Evolutionary conservation across 2,888 invertebrate genomes (phyloP), one percentile per base, ranked within the genome.

Genomic region (Polylopha cassiicola): DNA sequence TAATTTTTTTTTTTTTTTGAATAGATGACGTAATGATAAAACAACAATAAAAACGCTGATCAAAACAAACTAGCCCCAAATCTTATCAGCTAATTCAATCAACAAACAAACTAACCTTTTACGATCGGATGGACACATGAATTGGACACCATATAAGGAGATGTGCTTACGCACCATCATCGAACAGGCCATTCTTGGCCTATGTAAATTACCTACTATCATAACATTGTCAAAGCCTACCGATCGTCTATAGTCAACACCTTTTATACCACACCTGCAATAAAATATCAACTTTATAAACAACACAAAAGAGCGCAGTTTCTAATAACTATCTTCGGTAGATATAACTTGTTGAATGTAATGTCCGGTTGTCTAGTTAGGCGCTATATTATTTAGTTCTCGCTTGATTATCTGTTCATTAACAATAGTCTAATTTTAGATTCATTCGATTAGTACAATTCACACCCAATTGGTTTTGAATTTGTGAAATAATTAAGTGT

Each of bases 191-290:
- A 51, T 57, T 49, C 48, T 38, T 53, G 61, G 65, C 56, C 45
- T 44, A 55, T 65, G 68, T 72, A 69, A 73, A 73, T 69, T 65
- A 59, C n/a, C n/a, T n/a, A n/a, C 58, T 66, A 61, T 64, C 62
- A 64, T 58, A 67, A 68, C 58, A 64, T 61, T 47, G 44, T 42
- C 54, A 61, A 47, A 49, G 50, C 45, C 41, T 42, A 44, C 47
- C 37, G 21, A 20, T 11, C 20, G 18, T 37, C 39, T 32, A 37
- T 26, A 20, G 28, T 32, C 26, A 10, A 11, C 11, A 21, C 33
- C 43, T 41, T 28, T 13, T 20, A 27, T n/a, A 34, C 21, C 5
- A n/a, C 17, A 6, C 16, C 9, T 11, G 5, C 42, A 42, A 17
- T 32, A 20, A 29, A 48, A 14, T 39, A 31, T 18, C 6, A 23